phyloP scores from a whole-genome alignment of 2,113 vertebrate genomes.

The Phrynosoma platyrhinos region DNA sequence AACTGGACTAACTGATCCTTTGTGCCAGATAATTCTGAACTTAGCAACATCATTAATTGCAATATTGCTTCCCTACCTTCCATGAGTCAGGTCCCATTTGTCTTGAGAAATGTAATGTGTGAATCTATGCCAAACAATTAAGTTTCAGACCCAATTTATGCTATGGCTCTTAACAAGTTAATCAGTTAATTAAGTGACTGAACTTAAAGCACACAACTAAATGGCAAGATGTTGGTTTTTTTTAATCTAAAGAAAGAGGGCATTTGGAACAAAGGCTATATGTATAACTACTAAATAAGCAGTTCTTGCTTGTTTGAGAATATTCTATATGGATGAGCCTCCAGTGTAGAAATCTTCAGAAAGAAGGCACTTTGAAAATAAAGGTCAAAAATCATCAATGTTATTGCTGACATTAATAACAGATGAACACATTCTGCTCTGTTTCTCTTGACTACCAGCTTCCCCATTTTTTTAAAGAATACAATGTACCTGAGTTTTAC shows the following conservation, averaged over 20 bases:
- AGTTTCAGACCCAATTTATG: neutral
- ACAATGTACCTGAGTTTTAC: neutral
- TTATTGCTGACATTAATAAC: neutral
- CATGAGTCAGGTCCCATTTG: neutral
- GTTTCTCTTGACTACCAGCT: neutral
- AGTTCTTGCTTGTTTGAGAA: neutral
- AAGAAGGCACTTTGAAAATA: no score
- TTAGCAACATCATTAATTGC: neutral
- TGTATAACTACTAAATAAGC: neutral
- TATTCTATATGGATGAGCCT: neutral
- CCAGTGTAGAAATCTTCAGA: neutral
- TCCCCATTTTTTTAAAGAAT: neutral
- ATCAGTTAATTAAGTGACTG: neutral
- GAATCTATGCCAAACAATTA: neutral
- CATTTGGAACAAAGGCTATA: neutral
- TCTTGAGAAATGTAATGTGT: neutral
- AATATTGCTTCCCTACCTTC: neutral
- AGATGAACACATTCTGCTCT: neutral
- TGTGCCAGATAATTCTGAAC: neutral
- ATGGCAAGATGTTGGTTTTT: no score
- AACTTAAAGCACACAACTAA: neutral
- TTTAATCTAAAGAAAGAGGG: neutral
- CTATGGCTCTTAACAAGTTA: neutral
- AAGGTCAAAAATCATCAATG: no score
- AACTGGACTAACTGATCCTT: neutral